Evolutionary conservation across 2,113 vertebrate genomes (phyloP), one percentile per base, ranked within the genome.

Genomic region (Notarius quadriscutis): DNA sequence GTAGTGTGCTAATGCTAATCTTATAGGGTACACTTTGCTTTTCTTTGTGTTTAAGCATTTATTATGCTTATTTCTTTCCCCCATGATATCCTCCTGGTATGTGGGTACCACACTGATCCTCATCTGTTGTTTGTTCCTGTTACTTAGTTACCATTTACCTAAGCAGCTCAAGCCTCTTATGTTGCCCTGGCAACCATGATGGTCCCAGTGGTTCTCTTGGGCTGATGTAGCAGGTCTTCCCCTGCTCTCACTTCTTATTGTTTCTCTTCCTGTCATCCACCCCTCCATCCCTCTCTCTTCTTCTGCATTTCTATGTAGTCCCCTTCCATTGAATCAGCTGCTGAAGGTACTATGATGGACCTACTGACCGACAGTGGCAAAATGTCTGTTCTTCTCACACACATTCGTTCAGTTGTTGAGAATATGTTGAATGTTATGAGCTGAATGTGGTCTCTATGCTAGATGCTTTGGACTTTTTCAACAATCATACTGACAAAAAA

Each of bases 131-230:
- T 75, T 92, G 87, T 82, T 92, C 86, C 88, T 93, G 93, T 94
- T 92, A 91, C 93, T 94, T 93, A 93, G 93, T 88, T 93, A 93
- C 93, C 88, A 90, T 90, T 91, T 92, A 87, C 90, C 86, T 90
- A 83, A 87, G 93, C 87, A 91, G 87, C 90, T 90, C 83, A 71
- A 91, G 89, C 91, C 89, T 92, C 92, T 92, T 87, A 82, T 83
- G 92, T 94, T 91, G 89, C 93, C 93, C 85, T 93, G 91, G 91
- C 89, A 94, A 94, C 93, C 83, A 82, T 92, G 89, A 91, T 88
- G 89, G 92, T 94, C 93, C 91, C 91, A 92, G 91, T 93, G 92
- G 92, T 90, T 93, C 81, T 53, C 15, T 88, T 89, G 57, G 77
- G 88, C 88, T 86, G 67, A 85, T 72, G 48, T 48, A 67, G 67